These are phyloP conservation scores for Brachionus rotundiformis DNA, from an alignment of 1,140 invertebrate species.

Conservation along the genomic window DNA sequence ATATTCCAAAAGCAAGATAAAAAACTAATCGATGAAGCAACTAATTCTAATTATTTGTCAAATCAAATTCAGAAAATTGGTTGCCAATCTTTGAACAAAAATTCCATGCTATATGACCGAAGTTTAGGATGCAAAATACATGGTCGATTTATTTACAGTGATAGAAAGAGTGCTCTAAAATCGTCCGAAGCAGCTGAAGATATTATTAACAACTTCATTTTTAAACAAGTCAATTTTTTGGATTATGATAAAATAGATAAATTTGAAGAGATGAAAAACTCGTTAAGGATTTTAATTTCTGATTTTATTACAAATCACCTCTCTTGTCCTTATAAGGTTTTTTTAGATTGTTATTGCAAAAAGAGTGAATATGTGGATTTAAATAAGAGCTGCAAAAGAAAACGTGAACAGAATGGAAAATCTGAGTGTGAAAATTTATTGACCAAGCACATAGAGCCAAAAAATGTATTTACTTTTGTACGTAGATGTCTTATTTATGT, in stretches of 20 bases:
- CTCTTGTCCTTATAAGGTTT: constrained; percentile 41
- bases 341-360: constrained; percentile 40
- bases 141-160: constrained; percentile 2
- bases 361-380: background rate
- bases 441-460: background rate
- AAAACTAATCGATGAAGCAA: background rate
- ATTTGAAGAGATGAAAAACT: background rate
- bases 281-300: background rate
- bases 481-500: constrained; percentile 37
- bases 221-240: background rate
- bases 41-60: background rate
- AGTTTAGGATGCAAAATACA: constrained; percentile 29
- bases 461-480: constrained; percentile 26
- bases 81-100: background rate
- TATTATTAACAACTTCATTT: constrained; percentile 23
- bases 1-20: constrained; percentile 28
- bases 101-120: constrained; percentile 36
- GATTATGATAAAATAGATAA: background rate
- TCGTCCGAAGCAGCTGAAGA: background rate
- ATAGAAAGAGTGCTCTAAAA: background rate
- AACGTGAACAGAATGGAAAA: background rate
- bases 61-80: constrained; percentile 18
- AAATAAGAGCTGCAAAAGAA: background rate
- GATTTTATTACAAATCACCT: background rate
- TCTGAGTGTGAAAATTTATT: background rate